Conservation (phyloP, 2,888 invertebrate genomes). For the Pandemis corylana region DNA sequence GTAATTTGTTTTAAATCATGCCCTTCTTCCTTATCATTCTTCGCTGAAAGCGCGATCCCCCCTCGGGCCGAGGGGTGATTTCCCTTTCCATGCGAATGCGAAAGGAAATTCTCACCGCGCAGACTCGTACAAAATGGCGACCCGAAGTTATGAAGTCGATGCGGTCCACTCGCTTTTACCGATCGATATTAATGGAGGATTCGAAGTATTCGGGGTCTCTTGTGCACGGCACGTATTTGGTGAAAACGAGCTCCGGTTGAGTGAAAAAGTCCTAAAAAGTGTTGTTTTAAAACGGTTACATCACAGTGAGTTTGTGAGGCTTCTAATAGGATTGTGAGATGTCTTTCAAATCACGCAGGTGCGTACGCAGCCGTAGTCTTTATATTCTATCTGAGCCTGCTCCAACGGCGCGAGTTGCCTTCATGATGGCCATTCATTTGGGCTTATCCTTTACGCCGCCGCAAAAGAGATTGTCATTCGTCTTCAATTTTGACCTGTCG, state of each 20-base stretch:
- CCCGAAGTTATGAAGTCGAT: slow-evolving; percentile 81
- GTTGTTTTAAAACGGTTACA: slow-evolving; percentile 80
- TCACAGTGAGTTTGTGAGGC: slow-evolving; percentile 76
- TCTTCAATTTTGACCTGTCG: slow-evolving; percentile 74
- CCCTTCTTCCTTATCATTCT: slow-evolving; percentile 47
- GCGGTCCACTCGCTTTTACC: slow-evolving; percentile 80
- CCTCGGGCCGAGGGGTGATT: slow-evolving; percentile 79
- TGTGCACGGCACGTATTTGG: slow-evolving; percentile 73
- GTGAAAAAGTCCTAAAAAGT: slow-evolving; percentile 79
- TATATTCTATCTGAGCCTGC: slow-evolving; percentile 95
- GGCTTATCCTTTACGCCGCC: slow-evolving; percentile 84
- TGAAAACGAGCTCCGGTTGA: slow-evolving; percentile 73
- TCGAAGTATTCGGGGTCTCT: slow-evolving; percentile 79
- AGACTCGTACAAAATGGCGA: slow-evolving; percentile 90
- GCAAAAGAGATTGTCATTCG: slow-evolving; percentile 83
- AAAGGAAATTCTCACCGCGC: slow-evolving; percentile 84
- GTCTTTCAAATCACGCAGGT: slow-evolving; percentile 92
- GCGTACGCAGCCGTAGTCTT: slow-evolving; percentile 98
- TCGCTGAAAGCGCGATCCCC: slow-evolving; percentile 68
- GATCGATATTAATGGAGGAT: slow-evolving; percentile 88
- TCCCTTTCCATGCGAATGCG: slow-evolving; percentile 75
- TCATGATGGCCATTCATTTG: slow-evolving; percentile 85
- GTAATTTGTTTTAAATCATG: slow-evolving; percentile 52
- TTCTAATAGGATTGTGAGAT: slow-evolving; percentile 79
- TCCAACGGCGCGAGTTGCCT: slow-evolving; percentile 87